Conservation (phyloP, 2,113 vertebrate species). For the Nyctibius bracteatus region DNA sequence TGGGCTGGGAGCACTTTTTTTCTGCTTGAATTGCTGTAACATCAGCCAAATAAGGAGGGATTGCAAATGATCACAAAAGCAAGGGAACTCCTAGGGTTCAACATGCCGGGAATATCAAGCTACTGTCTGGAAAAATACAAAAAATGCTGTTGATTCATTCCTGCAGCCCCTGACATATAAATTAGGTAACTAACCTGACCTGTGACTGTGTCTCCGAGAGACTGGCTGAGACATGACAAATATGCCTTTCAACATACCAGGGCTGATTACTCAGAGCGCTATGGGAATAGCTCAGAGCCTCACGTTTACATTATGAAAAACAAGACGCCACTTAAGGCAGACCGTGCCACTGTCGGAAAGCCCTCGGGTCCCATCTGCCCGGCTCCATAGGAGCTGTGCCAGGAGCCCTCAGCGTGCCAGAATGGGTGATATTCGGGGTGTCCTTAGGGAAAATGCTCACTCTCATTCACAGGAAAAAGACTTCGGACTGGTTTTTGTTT, state of each 20-base stretch:
- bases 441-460: not conserved
- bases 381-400: not conserved
- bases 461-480: not conserved
- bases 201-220: conserved; percentile 44
- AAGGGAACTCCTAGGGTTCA: conserved; percentile 42
- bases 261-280: not conserved
- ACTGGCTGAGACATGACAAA: conserved; percentile 60
- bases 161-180: conserved; percentile 58
- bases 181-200: conserved; percentile 63
- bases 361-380: not conserved
- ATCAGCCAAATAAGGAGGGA: conserved; percentile 20
- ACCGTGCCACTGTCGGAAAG: not conserved
- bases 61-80: not conserved
- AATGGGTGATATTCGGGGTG: not conserved
- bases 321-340: not conserved
- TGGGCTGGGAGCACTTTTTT: not conserved
- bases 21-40: conserved; percentile 3
- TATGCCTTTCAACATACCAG: conserved; percentile 56
- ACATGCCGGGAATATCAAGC: not conserved
- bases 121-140: conserved; percentile 34
- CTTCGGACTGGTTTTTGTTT: not conserved
- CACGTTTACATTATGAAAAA: not conserved
- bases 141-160: conserved; percentile 32
- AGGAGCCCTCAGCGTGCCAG: accelerated
- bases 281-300: conserved; percentile 16